Base-by-base conservation (phyloP, 2,888 invertebrate species). In the Pyrrhia umbra region DNA sequence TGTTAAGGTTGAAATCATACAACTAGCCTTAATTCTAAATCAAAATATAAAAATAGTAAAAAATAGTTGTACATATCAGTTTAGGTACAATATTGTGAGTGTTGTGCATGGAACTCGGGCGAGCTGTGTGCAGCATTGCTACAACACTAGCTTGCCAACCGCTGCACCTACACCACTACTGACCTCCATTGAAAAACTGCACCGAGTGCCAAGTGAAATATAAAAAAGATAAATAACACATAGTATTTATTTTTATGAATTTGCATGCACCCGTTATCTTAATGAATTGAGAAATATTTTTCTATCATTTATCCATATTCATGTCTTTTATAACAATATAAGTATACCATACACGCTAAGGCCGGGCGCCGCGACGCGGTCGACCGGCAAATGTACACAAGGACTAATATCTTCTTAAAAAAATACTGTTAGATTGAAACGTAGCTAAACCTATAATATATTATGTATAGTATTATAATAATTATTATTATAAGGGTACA, bases 401-500 rank as follows among this genome's bases (percentile, higher is more conserved):
- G 93, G 93, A 92, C 94, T 94, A 94, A 95, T 95, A 95, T 95
- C 94, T 94, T 94, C 92, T 94, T 95, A 95, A 94, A 95, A 95
- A 95, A 95, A 95, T 95, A 95, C 95, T 94, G 94, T 95, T 95
- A 95, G 94, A 94, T 94, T 94, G 95, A 94, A 95, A 95, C 90
- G 91, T 93, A 93, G 93, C 94, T 94, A 94, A 92, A 88, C 90
- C 94, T 95, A 94, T 90, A 87, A 85, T 88, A 88, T 86, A 81
- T 91, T 91, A 93, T 93, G 70, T 92, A 93, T 93, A 91, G 92
- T 92, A 93, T 89, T 87, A 89, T 90, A 90, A 77, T 80, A 67
- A 78, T 84, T 73, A 91, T 89, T 90, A 89, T 91, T 88, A 88
- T 89, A 91, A 93, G 92, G 90, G 93, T 93, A 93, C 90, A 90